Evolutionary conservation across 2,113 vertebrate genomes (phyloP).

Genomic region (Macrotus californicus): DNA sequence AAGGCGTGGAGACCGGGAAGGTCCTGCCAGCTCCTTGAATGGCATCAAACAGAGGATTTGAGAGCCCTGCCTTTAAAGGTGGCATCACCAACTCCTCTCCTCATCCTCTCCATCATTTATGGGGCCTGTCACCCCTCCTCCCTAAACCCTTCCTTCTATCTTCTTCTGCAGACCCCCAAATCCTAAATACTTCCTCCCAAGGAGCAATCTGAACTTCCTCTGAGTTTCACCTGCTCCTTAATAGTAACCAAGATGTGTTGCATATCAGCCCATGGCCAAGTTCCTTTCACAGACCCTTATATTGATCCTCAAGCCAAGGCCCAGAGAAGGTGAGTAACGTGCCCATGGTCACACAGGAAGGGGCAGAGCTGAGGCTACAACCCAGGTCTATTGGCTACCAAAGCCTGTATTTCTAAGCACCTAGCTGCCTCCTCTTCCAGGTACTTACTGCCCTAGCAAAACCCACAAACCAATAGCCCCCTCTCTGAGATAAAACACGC

Average conservation of each 20-base stretch:
- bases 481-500: background rate
- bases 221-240: background rate
- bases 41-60: background rate
- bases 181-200: background rate
- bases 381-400: no score
- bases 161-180: background rate
- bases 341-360: background rate
- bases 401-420: background rate
- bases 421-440: background rate
- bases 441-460: background rate
- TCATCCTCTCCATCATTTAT: rapidly evolving
- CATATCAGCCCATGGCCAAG: background rate
- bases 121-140: background rate
- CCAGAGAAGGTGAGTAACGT: background rate
- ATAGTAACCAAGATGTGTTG: background rate
- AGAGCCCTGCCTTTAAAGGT: background rate
- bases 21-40: background rate
- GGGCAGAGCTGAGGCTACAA: background rate
- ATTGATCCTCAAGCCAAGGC: background rate
- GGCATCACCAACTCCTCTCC: background rate
- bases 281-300: background rate
- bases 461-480: no score
- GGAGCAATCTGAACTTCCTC: background rate
- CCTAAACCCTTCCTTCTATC: background rate
- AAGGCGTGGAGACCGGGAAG: background rate